Evolutionary conservation across 2,113 vertebrate genomes (phyloP), one percentile per base, ranked within the genome.

Genomic region (Macrotus californicus): DNA sequence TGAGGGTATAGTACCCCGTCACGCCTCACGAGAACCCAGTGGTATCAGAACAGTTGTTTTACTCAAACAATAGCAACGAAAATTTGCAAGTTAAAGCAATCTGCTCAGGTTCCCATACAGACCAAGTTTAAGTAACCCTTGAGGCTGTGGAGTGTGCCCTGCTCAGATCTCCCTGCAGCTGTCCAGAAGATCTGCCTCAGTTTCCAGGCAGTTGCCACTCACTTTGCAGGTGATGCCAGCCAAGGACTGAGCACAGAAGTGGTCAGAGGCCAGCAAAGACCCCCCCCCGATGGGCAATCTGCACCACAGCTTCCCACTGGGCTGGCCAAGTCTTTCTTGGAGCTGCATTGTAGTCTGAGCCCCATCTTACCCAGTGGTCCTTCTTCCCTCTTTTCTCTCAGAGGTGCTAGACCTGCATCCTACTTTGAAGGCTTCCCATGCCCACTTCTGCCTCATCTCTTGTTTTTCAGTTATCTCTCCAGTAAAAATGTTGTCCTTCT

Each of bases 91-190:
- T n/a, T 12, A 2, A 80, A 41, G 50, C 7, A 10, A 50, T 36
- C 73, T 46, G 24, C 12, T 3, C 13, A 39, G 14, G 43, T 75
- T 73, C 64, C 36, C 39, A 43, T 13, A 64, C 80, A 46, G 24
- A 85, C 29, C 16, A 91, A 29, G 54, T 69, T 67, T 24, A 11
- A 67, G 24, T 24, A 43, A 16, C 54, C 1, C 9, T 0, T 0
- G 9, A 0, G 1, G 41, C 64, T 31, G 13, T 0, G 2, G 52
- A n/a, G n/a, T 16, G n/a, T 8, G 11, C 0, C 0, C 36, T 6
- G 1, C 26, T 21, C 21, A 10, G 14, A n/a, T 61, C 7, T 5
- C n/a, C 43, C 43, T 64, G 26, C 16, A 3, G 21, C 54, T 6
- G 19, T 56, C 26, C 1, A 8, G 13, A 56, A 54, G 72, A 31